Base-by-base conservation (phyloP, 2,797 vertebrate genomes). In the Picus viridis region DNA sequence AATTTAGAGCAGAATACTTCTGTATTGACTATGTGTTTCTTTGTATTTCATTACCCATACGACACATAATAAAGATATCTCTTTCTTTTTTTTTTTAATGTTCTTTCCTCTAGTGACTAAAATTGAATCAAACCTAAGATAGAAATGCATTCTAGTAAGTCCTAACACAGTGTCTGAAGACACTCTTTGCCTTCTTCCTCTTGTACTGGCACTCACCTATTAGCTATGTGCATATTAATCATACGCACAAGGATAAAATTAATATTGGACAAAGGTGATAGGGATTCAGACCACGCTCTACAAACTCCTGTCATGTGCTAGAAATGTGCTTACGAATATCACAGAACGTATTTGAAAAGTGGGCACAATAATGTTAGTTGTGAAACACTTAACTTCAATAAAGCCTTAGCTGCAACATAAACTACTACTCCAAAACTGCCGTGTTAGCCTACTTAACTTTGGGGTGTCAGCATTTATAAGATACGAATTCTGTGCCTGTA, bases 371-470 rank as follows among this genome's bases (percentile, higher is more conserved):
- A 86, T 41, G 20, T 2, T 8, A 58, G 63, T 45, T 80, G 62
- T 84, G 63, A 92, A 88, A 85, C 34, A 83, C 36, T 90, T 87
- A 88, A 64, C 62, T 92, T 91, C 68, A 92, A 41, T 78, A 93
- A 86, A 26, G 34, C 9, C 39, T 92, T 79, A 67, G 62, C 75
- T 78, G 84, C 84, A 85, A 81, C 64, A 63, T 43, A 84, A 94
- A 93, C 93, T 81, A 59, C 75, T 89, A 72, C 53, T 92, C 83
- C 56, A 77, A 61, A 95, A 80, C 39, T 92, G 76, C 65, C 62
- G 32, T 24, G 30, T 54, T 89, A 90, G 63, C 63, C 76, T 89
- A 75, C 56, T 89, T 71, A 90, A 88, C 54, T 91, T 94, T 45
- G 87, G 79, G 80, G 32, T 15, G 3, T 70, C 79, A 86, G 86